Evolutionary conservation across 2,888 invertebrate genomes (phyloP), one percentile per base, ranked within the genome.

Genomic region (Harpagoxenus sublaevis): DNA sequence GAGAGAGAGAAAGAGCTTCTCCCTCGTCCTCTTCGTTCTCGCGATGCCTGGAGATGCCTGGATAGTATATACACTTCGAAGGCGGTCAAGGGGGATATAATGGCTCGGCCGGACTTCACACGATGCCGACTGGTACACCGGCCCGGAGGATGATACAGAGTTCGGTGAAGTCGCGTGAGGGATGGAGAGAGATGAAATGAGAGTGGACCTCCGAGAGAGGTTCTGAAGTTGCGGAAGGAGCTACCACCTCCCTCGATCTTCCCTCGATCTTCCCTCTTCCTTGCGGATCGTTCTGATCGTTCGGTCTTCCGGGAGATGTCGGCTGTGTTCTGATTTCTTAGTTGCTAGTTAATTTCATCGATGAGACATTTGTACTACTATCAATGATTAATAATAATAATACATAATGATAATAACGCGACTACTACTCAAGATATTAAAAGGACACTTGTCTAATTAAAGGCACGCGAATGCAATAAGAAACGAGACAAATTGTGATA

Each of bases 61-160:
- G 91, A 91, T 86, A 89, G 90, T 92, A 89, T 91, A 92, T 91
- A 93, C 92, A 92, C 91, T 91, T 93, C 86, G 91, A 90, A 92
- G 93, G 93, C 91, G 93, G 92, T 91, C 91, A 91, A 91, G 93
- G 92, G 93, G 94, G 92, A 94, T 94, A 94, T 95, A 95, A 95
- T 95, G 93, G 93, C 93, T 93, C 92, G 92, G 92, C 89, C 88
- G 94, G 94, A 94, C 95, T 95, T 95, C 95, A 95, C 95, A 95
- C 95, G 95, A 95, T 92, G 95, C 94, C 94, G 94, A 94, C 93
- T 91, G 90, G 88, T 88, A 87, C 86, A 89, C 89, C 88, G 89
- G 91, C 91, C 89, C 85, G 89, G 91, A 92, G 92, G 94, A 93
- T 93, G 93, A 94, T 94, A 94, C 93, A 93, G 93, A 92, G 92